phyloP scores from a whole-genome alignment of 2,113 vertebrate species.

The Lichenostomus cassidix region DNA sequence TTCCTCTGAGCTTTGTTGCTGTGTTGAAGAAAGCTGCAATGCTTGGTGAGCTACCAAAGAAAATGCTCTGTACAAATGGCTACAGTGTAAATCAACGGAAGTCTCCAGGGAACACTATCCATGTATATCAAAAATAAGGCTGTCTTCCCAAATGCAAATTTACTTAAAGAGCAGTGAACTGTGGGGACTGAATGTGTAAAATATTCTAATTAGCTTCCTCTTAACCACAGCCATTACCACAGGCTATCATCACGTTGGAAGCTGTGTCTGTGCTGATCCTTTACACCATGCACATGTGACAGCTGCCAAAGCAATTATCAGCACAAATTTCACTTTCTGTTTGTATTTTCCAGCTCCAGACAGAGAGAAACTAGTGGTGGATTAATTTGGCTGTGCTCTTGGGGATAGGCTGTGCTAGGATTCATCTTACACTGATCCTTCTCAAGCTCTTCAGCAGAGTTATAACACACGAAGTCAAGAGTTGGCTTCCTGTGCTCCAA shows the following conservation, averaged over 20 bases:
- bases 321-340: conserved; percentile 33
- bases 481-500: background rate
- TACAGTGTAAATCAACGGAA: background rate
- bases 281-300: background rate
- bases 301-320: conserved; percentile 58
- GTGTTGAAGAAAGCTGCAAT: background rate
- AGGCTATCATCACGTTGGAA: conserved; percentile 6
- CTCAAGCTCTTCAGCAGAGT: conserved; percentile 14
- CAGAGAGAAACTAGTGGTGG: background rate
- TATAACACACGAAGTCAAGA: background rate
- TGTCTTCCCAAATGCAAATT: conserved; percentile 47
- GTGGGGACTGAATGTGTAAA: conserved; percentile 48
- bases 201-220: conserved; percentile 56
- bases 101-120: conserved; percentile 5
- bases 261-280: conserved; percentile 17
- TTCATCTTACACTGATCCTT: background rate
- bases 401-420: background rate
- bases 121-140: conserved; percentile 22
- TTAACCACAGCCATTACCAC: conserved; percentile 60
- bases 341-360: conserved; percentile 13
- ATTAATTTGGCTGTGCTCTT: conserved; percentile 5
- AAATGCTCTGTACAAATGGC: background rate
- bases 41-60: background rate
- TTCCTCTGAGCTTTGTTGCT: background rate
- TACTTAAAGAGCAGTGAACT: conserved; percentile 45